Conservation (phyloP, 2,113 vertebrate genomes). For the Microtus richardsoni region DNA sequence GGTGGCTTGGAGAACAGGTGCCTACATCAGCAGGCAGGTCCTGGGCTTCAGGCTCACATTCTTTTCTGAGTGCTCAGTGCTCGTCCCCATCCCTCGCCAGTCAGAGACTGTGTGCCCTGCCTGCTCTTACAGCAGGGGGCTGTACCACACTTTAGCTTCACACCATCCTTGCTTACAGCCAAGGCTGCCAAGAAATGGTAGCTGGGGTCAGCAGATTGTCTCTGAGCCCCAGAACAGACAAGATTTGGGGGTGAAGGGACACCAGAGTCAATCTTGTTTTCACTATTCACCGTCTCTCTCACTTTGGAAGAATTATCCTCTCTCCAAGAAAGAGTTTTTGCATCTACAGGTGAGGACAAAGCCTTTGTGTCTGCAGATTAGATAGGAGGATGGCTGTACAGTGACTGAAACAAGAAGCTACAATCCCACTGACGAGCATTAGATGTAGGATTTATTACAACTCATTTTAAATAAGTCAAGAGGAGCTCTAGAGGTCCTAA, state of each 20-base stretch:
- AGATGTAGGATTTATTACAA: background rate
- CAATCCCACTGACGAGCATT: background rate
- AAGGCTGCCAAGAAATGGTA: background rate
- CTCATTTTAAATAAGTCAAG: constrained; percentile 19
- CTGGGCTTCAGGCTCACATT: background rate
- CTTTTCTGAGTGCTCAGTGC: background rate
- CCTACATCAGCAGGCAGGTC: background rate
- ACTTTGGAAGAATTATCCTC: background rate
- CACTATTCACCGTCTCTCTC: background rate
- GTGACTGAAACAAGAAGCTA: background rate
- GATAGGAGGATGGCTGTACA: background rate
- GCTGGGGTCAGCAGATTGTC: background rate
- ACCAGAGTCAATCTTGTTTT: background rate
- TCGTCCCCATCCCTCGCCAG: background rate
- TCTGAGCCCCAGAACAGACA: background rate
- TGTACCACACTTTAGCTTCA: background rate
- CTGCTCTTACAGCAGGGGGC: background rate
- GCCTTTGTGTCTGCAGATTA: constrained; percentile 1
- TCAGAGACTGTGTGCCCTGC: background rate
- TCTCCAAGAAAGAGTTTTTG: background rate
- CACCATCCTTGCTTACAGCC: background rate
- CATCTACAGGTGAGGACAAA: background rate
- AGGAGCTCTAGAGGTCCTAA: background rate
- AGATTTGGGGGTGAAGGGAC: background rate
- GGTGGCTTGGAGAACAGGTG: background rate